phyloP scores from a whole-genome alignment of 2,113 vertebrate species.

The Deroptyus accipitrinus region DNA sequence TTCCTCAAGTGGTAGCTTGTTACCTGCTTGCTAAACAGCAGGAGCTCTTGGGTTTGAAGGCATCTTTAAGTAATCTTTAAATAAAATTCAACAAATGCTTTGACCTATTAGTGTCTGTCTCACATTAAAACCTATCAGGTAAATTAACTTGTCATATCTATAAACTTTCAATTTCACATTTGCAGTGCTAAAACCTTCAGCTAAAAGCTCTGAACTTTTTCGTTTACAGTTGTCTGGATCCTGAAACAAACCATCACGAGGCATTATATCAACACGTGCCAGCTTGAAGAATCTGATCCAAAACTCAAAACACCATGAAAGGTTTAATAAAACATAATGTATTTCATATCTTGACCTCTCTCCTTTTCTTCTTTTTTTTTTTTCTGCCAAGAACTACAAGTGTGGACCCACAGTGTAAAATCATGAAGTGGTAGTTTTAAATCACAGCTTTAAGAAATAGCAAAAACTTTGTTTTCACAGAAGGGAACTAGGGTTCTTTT shows the following conservation, averaged over 20 bases:
- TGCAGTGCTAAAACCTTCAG: not conserved
- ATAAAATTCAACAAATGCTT: not conserved
- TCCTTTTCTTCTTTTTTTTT: not conserved
- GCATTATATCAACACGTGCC: not conserved
- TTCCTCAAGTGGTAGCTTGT: not conserved
- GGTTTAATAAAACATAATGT: not conserved
- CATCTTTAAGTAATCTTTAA: not conserved
- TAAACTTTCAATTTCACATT: not conserved
- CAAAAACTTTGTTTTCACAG: not conserved
- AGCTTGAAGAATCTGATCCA: not conserved
- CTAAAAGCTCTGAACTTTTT: not conserved
- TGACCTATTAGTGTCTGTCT: not conserved
- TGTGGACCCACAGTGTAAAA: not conserved
- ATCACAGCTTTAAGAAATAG: not conserved
- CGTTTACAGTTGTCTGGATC: slow-evolving; percentile 39
- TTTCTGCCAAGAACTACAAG: not conserved
- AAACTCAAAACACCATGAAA: not conserved
- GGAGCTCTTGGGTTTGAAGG: not conserved
- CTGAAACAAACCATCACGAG: not conserved
- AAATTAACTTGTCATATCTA: not conserved
- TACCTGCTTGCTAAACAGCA: not conserved
- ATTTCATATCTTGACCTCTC: not conserved
- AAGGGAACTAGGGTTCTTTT: not conserved
- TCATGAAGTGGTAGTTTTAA: not conserved
- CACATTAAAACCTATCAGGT: not conserved